Evolutionary conservation across 2,888 invertebrate species (phyloP).

Genomic region (Cephalotes varians): DNA sequence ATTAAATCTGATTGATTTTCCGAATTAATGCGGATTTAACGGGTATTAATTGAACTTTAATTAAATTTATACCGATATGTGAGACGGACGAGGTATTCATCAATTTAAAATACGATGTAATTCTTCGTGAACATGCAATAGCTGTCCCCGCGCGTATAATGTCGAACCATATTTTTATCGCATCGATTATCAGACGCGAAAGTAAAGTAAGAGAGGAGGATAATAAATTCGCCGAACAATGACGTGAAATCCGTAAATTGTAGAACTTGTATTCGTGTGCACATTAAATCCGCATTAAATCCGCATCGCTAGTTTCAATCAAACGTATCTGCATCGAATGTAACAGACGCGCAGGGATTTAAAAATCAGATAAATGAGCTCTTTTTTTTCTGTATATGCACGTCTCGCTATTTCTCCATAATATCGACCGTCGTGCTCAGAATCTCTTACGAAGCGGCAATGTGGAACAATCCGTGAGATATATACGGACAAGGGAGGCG

Average conservation of each 20-base stretch:
- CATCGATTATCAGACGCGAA: constrained; percentile 44
- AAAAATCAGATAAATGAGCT: constrained; percentile 47
- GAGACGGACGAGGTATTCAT: constrained; percentile 39
- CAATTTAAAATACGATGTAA: constrained; percentile 52
- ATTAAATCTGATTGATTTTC: constrained; percentile 69
- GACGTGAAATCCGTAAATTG: constrained; percentile 49
- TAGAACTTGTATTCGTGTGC: constrained; percentile 42
- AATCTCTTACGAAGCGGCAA: constrained; percentile 48
- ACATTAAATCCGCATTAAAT: constrained; percentile 52
- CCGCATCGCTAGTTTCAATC: constrained; percentile 46
- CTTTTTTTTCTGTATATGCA: constrained; percentile 33
- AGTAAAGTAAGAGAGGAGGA: constrained; percentile 34
- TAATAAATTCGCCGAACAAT: constrained; percentile 47
- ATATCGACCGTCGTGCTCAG: constrained; percentile 58
- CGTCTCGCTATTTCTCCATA: constrained; percentile 51
- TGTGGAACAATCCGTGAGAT: constrained; percentile 52
- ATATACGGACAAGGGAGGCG: constrained; percentile 32
- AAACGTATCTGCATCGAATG: constrained; percentile 27
- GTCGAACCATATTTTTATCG: constrained; percentile 45
- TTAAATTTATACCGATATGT: constrained; percentile 58
- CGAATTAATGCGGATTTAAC: constrained; percentile 68
- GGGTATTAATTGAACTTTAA: constrained; percentile 69
- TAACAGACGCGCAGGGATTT: constrained; percentile 44
- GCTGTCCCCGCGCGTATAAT: constrained; percentile 36
- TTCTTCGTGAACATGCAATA: constrained; percentile 46